A percentile compares a stretch with the other conserved stretches of the same genome.
phyloP scores from a whole-genome alignment of 2,888 invertebrate genomes.

The Lymantria dispar region DNA sequence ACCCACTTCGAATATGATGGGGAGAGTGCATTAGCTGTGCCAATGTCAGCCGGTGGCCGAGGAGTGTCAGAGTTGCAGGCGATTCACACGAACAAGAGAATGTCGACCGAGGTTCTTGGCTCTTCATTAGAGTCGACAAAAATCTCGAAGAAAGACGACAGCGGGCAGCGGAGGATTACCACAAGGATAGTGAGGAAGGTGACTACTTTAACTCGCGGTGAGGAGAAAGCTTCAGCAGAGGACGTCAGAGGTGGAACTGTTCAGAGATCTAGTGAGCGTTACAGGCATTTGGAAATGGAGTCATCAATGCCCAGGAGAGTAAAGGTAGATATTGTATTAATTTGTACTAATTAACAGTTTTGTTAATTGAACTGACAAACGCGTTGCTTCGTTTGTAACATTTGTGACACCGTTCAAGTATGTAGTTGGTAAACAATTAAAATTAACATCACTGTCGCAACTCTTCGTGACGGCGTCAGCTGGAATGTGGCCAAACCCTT shows the following conservation, averaged over 20 bases:
- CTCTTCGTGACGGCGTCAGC: background rate
- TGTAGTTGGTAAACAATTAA: slow-evolving; percentile 2
- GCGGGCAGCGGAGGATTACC: slow-evolving; percentile 91
- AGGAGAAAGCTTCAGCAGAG: slow-evolving; percentile 89
- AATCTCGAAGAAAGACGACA: slow-evolving; percentile 89
- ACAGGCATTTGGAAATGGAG: slow-evolving; percentile 82
- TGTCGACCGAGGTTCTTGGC: slow-evolving; percentile 93
- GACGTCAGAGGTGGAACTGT: slow-evolving; percentile 85
- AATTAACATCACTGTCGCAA: slow-evolving; percentile 1
- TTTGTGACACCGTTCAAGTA: slow-evolving; percentile 2
- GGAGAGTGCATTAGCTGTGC: slow-evolving; percentile 69
- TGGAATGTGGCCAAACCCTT: background rate
- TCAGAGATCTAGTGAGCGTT: slow-evolving; percentile 80
- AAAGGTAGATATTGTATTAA: slow-evolving; percentile 82
- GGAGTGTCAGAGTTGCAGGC: slow-evolving; percentile 85
- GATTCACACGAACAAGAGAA: slow-evolving; percentile 90
- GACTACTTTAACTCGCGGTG: slow-evolving; percentile 93
- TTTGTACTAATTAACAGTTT: background rate
- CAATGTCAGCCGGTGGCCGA: slow-evolving; percentile 66
- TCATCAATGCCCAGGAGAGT: slow-evolving; percentile 85
- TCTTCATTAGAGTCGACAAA: slow-evolving; percentile 92
- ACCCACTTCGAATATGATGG: slow-evolving; percentile 78
- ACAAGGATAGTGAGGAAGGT: slow-evolving; percentile 94
- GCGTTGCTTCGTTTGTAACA: background rate
- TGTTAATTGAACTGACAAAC: background rate